These are phyloP conservation scores for Epicampocera succincta DNA, from an alignment of 2,888 invertebrate genomes.

Conservation along the genomic window DNA sequence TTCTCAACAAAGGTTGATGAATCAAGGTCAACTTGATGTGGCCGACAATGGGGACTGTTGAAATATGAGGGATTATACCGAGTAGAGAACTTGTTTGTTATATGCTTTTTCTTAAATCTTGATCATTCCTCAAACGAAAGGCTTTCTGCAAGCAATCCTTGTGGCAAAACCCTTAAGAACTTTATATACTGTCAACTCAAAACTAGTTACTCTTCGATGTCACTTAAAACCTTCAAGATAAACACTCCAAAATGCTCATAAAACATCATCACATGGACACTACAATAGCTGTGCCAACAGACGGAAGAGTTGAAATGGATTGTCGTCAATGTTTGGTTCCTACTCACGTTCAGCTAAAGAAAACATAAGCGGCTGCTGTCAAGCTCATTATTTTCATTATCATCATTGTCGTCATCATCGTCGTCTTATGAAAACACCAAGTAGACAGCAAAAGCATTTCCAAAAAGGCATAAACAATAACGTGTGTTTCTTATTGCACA, in stretches of 20 bases:
- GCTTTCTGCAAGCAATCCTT: neutral
- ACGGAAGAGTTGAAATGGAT: conserved; percentile 8
- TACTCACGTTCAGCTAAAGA: conserved; percentile 49
- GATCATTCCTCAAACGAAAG: neutral
- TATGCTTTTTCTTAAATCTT: too few species aligned
- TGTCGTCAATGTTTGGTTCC: conserved; percentile 39
- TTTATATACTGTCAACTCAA: conserved; percentile 6
- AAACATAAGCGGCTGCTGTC: conserved; percentile 53
- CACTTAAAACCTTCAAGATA: conserved; percentile 32
- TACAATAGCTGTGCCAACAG: neutral
- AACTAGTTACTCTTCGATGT: conserved; percentile 31
- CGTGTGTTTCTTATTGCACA: neutral
- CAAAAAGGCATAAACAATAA: conserved; percentile 21
- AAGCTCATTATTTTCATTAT: conserved; percentile 38
- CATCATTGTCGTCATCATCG: conserved; percentile 28
- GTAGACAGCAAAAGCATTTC: conserved; percentile 5
- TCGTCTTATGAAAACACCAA: conserved; percentile 12
- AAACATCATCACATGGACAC: conserved; percentile 25
- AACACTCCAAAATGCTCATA: conserved; percentile 41
- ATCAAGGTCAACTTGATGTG: too few species aligned
- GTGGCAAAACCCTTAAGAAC: neutral
- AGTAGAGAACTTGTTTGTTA: too few species aligned
- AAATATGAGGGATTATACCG: too few species aligned
- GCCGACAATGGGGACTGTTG: too few species aligned
- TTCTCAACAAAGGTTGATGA: too few species aligned